Evolutionary conservation across 2,888 invertebrate genomes (phyloP), one percentile per base, ranked within the genome.

Genomic region (Tupiocoris notatus): DNA sequence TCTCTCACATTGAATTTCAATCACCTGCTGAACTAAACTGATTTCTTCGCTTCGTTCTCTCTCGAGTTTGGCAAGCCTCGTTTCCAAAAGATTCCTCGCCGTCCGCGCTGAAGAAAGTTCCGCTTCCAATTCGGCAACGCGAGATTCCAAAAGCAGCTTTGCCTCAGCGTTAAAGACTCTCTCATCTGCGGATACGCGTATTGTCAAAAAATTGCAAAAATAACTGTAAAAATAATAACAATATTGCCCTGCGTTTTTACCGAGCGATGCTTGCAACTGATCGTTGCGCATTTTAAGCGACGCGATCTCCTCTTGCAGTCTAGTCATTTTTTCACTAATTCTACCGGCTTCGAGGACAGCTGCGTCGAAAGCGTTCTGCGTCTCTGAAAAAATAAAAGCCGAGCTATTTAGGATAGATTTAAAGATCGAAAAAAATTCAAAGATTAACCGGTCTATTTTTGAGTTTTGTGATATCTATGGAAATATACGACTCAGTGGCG

Each of bases 261-360:
- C 64, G n/a, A 56, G n/a, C 2, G 21, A 25, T 6, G 17, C 20
- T 16, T 58, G 66, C n/a, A 75, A 57, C 1, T 66, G 65, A 1
- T 57, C 25, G 59, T 75, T 65, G 66, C 59, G 17, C 23, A 56
- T 54, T 59, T 78, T 76, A 3, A 74, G 74, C 24, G 62, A 59
- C 1, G 76, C 75, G 62, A 78, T 83, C 79, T 90, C 90, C 22
- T 87, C 88, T 82, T 90, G 90, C 79, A 90, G 82, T 1, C 87
- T 87, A 22, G 87, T 84, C 80, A 90, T 86, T 77, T 88, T 85
- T 81, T 88, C 88, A 20, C 88, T 84, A 23, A 89, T 86, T 79
- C 87, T 83, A 82, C 90, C 90, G 1, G 89, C 88, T 83, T 91
- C 90, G 81, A 89, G 90, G 84, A 88, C 87, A 0, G 90, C 89